Evolutionary conservation across 1,140 invertebrate genomes (phyloP).

Genomic region (Manduca sexta): DNA sequence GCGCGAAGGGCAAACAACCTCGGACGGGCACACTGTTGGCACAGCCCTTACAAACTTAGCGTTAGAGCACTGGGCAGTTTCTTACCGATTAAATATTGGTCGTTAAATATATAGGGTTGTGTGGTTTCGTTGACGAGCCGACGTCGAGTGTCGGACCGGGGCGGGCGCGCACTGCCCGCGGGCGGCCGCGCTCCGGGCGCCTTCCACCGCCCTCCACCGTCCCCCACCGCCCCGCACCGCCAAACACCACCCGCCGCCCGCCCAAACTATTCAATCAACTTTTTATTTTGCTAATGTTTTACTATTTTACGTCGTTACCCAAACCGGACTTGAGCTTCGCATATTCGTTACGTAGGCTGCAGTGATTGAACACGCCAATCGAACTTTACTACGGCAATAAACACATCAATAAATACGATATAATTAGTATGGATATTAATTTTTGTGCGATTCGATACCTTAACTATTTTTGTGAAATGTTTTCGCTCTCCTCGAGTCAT

Average conservation of each 20-base stretch:
- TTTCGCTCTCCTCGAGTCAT: too few relatives aligned
- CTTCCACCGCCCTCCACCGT: slow-evolving; percentile 31
- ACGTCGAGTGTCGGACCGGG: slow-evolving; percentile 70
- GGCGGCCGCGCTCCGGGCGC: slow-evolving; percentile 21
- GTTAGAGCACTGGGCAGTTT: slow-evolving; percentile 33
- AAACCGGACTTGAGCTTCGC: background rate
- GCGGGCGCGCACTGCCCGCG: slow-evolving; percentile 61
- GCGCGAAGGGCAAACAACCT: slow-evolving; percentile 11
- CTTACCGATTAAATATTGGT: slow-evolving; percentile 71
- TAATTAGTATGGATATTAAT: too few relatives aligned
- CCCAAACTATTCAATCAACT: slow-evolving; percentile 38
- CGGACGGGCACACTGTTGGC: slow-evolving; percentile 25
- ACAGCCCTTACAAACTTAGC: slow-evolving; percentile 24
- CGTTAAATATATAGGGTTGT: slow-evolving; percentile 55
- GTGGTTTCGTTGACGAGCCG: slow-evolving; percentile 66
- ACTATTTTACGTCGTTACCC: slow-evolving; percentile 15
- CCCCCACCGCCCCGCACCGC: slow-evolving; percentile 20
- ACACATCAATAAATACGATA: too few relatives aligned
- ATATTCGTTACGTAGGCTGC: too few relatives aligned
- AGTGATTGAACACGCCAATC: too few relatives aligned
- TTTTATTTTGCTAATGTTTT: slow-evolving; percentile 36
- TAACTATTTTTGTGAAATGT: too few relatives aligned
- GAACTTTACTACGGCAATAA: too few relatives aligned
- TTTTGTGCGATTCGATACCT: too few relatives aligned
- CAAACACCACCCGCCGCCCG: slow-evolving; percentile 37